Evolutionary conservation across 2,797 vertebrate genomes (phyloP), one percentile per base, ranked within the genome.

Genomic region (Syngnathus rostellatus): DNA sequence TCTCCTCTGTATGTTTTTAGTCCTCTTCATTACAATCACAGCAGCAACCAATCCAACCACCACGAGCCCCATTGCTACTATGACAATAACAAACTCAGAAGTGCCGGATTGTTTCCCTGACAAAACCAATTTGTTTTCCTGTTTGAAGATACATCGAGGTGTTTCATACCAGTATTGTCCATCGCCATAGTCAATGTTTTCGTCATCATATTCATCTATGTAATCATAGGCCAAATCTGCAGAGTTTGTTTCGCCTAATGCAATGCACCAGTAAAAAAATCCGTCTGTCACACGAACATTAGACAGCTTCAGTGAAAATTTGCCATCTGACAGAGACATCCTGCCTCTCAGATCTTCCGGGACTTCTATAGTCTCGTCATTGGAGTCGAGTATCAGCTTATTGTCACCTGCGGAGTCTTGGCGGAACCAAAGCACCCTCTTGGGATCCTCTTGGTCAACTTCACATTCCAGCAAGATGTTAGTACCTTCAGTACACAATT

Each of bases 391-490:
- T 40, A 91, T 75, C 0, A 83, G 67, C 37, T 81, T 40, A 1
- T 74, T 48, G 21, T 70, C 38, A 0, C 68, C 75, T 0, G 59
- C 5, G 7, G 48, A 23, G 12, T 41, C 63, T 1, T n/a, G 43
- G 12, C 72, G 84, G 65, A 87, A 76, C 91, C 91, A 92, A 68
- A 70, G 81, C 69, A 92, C 75, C 1, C 19, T 83, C 7, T 63
- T 17, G 6, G 6, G 23, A 4, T 62, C 46, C 0, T 53, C n/a
- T 19, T 50, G 41, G 12, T 0, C 40, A 6, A 17, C 39, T 6
- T 62, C 8, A 14, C 90, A 91, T 17, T 74, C 21, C 16, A 92
- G 66, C 0, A 31, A 57, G 48, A 80, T 4, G 0, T 58, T 23
- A 2, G 19, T 7, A 1, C 76, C 80, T 55, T 58, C 19, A 39